Conservation (phyloP, 2,113 vertebrate species). For the Lampris incognitus region DNA sequence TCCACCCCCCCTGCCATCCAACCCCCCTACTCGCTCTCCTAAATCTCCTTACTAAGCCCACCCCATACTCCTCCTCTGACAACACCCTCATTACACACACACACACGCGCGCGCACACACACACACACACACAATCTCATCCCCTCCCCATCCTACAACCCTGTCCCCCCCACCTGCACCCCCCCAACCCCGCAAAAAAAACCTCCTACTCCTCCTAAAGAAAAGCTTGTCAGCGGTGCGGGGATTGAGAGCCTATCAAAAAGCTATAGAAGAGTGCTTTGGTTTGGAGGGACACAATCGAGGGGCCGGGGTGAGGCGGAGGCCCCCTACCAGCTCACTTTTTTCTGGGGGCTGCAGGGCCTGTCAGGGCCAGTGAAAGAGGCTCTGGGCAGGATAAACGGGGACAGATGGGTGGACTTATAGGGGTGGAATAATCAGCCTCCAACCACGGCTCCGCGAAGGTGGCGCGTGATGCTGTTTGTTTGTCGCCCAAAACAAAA, state of each 20-base stretch:
- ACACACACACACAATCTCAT: not conserved
- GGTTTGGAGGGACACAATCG: conserved; percentile 89
- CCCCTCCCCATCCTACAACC: conserved; percentile 48
- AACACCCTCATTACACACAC: conserved; percentile 5
- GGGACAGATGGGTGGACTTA: conserved; percentile 94
- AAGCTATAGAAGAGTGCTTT: conserved; percentile 99
- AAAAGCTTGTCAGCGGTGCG: conserved; percentile 88
- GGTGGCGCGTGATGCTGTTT: conserved; percentile 78
- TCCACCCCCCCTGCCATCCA: conserved; percentile 65
- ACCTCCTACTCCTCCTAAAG: conserved; percentile 67
- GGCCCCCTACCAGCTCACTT: conserved; percentile 89
- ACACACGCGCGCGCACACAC: not conserved
- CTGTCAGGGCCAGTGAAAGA: conserved; percentile 78
- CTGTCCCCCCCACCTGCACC: conserved; percentile 30
- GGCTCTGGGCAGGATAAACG: conserved; percentile 74
- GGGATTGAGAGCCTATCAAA: conserved; percentile 99
- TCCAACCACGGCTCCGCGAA: conserved; percentile 49
- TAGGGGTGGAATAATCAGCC: conserved; percentile 91
- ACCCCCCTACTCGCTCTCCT: conserved; percentile 65
- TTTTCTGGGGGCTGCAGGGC: conserved; percentile 65
- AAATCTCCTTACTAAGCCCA: conserved; percentile 80
- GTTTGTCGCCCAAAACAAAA: conserved; percentile 84
- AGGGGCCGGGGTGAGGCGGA: conserved; percentile 85
- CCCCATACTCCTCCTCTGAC: conserved; percentile 60
- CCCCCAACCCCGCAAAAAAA: conserved; percentile 53